A percentile compares a stretch with the other conserved stretches of the same genome.
Evolutionary conservation across 1,140 invertebrate species (phyloP).

Genomic region (Danaus melanippus): DNA sequence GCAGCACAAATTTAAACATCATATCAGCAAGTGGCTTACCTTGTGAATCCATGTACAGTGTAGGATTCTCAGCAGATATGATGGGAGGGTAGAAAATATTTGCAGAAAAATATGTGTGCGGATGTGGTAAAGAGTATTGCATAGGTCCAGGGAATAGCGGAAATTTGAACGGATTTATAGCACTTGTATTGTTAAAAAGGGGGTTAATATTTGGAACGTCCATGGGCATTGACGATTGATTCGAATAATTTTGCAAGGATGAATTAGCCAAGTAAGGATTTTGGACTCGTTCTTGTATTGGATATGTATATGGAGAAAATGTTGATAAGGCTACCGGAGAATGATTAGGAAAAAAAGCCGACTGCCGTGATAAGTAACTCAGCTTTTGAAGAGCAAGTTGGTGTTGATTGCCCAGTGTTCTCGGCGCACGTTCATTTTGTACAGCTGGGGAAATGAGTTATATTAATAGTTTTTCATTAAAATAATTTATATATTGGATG

Average conservation of each 20-base stretch:
- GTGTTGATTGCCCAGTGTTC: conserved; percentile 67
- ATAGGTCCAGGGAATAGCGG: conserved; percentile 45
- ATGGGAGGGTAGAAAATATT: conserved; percentile 55
- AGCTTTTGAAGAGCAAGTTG: conserved; percentile 44
- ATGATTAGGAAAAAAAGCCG: conserved; percentile 31
- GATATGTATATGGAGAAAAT: conserved; percentile 56
- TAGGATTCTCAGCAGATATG: conserved; percentile 27
- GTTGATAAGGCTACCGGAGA: conserved; percentile 29
- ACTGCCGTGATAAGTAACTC: conserved; percentile 49
- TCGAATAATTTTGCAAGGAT: conserved; percentile 39
- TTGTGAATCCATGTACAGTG: conserved; percentile 17
- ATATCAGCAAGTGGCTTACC: conserved; percentile 7
- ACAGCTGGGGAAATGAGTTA: conserved; percentile 77
- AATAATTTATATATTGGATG: no score
- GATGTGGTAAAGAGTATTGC: conserved; percentile 43
- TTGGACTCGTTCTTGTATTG: conserved; percentile 58
- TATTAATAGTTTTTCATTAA: no score
- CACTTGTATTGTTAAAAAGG: conserved; percentile 28
- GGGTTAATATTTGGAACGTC: conserved; percentile 36
- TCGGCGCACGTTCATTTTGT: conserved; percentile 89
- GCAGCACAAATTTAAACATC: no score
- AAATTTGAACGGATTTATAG: conserved; percentile 51
- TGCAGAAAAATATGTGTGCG: conserved; percentile 40
- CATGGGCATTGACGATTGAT: conserved; percentile 31
- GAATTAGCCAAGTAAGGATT: conserved; percentile 39